A percentile compares a stretch with the other conserved stretches of the same genome.
Evolutionary conservation across 1,140 invertebrate genomes (phyloP).

Genomic region (Drosophila virilis): DNA sequence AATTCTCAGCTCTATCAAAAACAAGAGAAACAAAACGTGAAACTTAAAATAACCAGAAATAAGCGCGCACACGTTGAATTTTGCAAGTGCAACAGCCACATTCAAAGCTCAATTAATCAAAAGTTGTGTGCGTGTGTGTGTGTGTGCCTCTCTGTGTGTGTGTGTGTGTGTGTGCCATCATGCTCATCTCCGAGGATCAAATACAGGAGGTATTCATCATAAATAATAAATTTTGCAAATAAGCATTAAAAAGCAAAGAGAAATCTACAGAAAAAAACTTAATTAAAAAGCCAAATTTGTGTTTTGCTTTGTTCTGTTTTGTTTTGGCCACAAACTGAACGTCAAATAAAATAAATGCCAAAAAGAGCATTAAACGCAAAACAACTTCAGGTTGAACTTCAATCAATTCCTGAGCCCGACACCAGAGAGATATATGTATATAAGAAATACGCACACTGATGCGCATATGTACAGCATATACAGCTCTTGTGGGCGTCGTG

Average conservation of each 20-base stretch:
- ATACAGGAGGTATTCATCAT: slow-evolving; percentile 74
- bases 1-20: not conserved
- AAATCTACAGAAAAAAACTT: not conserved
- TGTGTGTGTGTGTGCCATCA: slow-evolving; percentile 38
- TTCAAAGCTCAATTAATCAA: slow-evolving; percentile 5
- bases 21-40: not conserved
- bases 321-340: slow-evolving; percentile 9
- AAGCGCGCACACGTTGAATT: not conserved
- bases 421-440: slow-evolving; percentile 25
- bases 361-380: slow-evolving; percentile 25
- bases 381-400: slow-evolving; percentile 60
- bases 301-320: not conserved
- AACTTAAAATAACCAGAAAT: slow-evolving; percentile 6
- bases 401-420: slow-evolving; percentile 57
- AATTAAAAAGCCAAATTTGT: slow-evolving; percentile 15
- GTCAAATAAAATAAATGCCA: slow-evolving; percentile 35
- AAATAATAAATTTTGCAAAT: slow-evolving; percentile 28
- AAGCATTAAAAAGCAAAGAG: not conserved
- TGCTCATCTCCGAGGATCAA: slow-evolving; percentile 82
- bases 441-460: slow-evolving; percentile 6
- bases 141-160: not conserved
- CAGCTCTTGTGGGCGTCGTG: slow-evolving; percentile 77
- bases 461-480: slow-evolving; percentile 13
- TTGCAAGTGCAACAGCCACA: slow-evolving; percentile 9
- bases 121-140: not conserved